These are phyloP conservation scores for Philereme vetulata DNA, from an alignment of 2,888 invertebrate species.

Conservation along the genomic window DNA sequence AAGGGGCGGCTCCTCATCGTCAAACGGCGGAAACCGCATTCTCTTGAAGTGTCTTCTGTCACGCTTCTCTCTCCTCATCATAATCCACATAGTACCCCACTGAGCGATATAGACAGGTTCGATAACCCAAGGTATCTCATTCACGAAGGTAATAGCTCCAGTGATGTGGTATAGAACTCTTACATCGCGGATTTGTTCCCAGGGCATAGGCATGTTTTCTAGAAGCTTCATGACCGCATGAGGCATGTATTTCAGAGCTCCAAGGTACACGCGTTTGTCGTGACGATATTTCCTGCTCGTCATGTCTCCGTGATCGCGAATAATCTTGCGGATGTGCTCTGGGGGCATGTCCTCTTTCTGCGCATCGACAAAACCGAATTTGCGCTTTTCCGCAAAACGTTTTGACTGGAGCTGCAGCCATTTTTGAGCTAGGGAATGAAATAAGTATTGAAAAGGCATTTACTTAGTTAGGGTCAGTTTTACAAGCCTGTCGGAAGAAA, in stretches of 20 bases:
- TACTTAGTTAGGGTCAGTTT: too few relatives aligned
- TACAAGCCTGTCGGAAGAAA: too few relatives aligned
- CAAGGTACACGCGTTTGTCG: constrained; percentile 98
- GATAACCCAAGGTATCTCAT: constrained; percentile 99
- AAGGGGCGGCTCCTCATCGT: constrained; percentile 99
- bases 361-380: constrained; percentile 99
- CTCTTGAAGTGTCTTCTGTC: constrained; percentile 99
- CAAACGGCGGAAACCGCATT: constrained; percentile 99
- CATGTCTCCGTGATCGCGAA: constrained; percentile 99
- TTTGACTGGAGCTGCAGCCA: constrained; percentile 99
- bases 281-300: constrained; percentile 99
- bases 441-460: not conserved
- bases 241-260: constrained; percentile 99
- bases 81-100: constrained; percentile 99
- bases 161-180: constrained; percentile 99
- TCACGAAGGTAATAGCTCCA: constrained; percentile 99
- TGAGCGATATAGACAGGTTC: constrained; percentile 99
- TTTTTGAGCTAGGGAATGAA: constrained; percentile 88
- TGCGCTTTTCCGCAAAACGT: constrained; percentile 98
- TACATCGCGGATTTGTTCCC: constrained; percentile 99
- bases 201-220: constrained; percentile 99
- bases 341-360: constrained; percentile 99
- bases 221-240: constrained; percentile 99
- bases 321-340: constrained; percentile 99
- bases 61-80: constrained; percentile 99